Percentiles rank a stretch among this genome's conserved stretches.
Conservation (phyloP, 2,113 vertebrate species). For the Macquaria ambigua region DNA sequence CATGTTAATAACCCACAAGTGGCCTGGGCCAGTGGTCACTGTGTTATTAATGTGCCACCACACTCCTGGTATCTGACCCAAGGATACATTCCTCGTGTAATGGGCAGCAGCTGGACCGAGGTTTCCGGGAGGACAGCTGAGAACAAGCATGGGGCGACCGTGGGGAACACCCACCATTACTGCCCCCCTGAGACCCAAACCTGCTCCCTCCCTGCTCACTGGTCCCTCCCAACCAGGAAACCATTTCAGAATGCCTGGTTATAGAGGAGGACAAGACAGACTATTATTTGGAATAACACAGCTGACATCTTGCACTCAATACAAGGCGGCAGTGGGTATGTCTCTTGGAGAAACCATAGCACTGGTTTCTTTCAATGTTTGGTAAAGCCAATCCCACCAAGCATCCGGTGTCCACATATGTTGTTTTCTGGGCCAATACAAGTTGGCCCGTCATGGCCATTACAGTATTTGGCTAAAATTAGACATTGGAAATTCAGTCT, state of each 20-base stretch:
- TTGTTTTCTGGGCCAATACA: background rate
- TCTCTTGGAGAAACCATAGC: background rate
- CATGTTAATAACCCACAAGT: constrained; percentile 85
- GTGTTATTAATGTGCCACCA: constrained; percentile 86
- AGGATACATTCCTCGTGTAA: constrained; percentile 87
- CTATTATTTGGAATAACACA: constrained; percentile 39
- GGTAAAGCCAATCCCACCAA: background rate
- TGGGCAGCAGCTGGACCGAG: constrained; percentile 87
- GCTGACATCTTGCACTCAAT: background rate
- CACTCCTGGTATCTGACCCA: constrained; percentile 79
- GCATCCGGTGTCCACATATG: background rate
- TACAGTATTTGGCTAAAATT: background rate
- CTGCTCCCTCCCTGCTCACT: constrained; percentile 16
- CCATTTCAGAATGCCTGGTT: constrained; percentile 31
- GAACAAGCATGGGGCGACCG: constrained; percentile 53
- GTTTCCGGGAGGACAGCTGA: constrained; percentile 87
- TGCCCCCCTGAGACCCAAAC: constrained; percentile 39
- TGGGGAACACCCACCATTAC: constrained; percentile 68
- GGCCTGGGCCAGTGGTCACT: constrained; percentile 78
- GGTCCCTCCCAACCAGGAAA: constrained; percentile 55
- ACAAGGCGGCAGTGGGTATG: background rate
- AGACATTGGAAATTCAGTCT: background rate
- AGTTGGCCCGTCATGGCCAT: background rate
- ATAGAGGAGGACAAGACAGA: constrained; percentile 6
- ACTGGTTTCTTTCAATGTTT: background rate